Base-by-base conservation (phyloP, 2,113 vertebrate species). In the Spea bombifrons region DNA sequence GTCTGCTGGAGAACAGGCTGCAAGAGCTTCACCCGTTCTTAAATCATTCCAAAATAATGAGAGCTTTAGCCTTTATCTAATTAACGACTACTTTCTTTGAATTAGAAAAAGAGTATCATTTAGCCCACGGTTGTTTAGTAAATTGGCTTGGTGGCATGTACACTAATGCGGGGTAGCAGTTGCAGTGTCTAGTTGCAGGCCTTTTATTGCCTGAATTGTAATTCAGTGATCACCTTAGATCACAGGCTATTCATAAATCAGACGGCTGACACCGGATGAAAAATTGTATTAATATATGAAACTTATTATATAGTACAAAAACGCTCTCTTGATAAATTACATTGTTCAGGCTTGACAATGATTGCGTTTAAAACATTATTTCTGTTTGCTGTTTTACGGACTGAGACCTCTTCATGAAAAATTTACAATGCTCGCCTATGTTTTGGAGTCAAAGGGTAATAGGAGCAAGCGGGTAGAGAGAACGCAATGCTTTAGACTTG, bases 261-360 rank as follows among this genome's bases (percentile, higher is more conserved):
- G 95, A 92, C 91, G 90, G 90, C 90, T 97, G 96, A 98, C 96
- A 98, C 93, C 94, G 93, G 96, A 98, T 98, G 96, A 98, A 98
- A 98, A 98, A 98, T 98, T 96, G 95, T 98, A 98, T 98, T 98
- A 98, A 98, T 98, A 98, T 97, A 94, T 95, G 96, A 97, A 98
- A 98, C 95, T 96, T 98, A 98, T 98, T 98, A 97, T 97, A 96
- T 95, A 96, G 94, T 97, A 95, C 94, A 95, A 97, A 74, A 98
- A 96, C 92, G 95, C 94, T 96, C 95, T 96, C 94, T 96, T 98
- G 96, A 98, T 98, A 96, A 97, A 98, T 97, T 95, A 95, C 96
- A 96, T 97, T 97, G 95, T 98, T 97, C 95, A 92, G 94, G 93
- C 93, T 94, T 97, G 96, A 98, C 96, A 98, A 98, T 96, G 96